These are phyloP conservation scores for Acronicta aceris DNA, from an alignment of 2,888 invertebrate species.

Conservation along the genomic window DNA sequence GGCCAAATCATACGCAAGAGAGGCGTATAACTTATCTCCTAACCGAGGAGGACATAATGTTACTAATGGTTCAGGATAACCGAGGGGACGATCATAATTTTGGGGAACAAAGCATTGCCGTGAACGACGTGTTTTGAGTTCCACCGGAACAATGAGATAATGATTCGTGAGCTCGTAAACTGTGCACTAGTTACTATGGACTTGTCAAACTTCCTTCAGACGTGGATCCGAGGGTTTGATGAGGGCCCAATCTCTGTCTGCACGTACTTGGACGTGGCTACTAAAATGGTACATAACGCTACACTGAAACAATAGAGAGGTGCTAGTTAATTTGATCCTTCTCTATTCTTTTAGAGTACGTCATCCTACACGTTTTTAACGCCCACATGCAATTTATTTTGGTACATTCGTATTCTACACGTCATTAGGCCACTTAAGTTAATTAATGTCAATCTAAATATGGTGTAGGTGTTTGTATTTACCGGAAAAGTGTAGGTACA, in stretches of 20 bases:
- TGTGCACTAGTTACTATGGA: conserved; percentile 71
- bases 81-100: conserved; percentile 83
- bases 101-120: conserved; percentile 77
- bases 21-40: conserved; percentile 69
- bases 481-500: too few species aligned
- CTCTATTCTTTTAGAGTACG: conserved; percentile 9
- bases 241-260: conserved; percentile 63
- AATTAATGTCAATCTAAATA: conserved; percentile 33
- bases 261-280: conserved; percentile 42
- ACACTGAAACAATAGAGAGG: conserved; percentile 44
- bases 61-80: conserved; percentile 81
- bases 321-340: conserved; percentile 35
- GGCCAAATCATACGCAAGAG: conserved; percentile 61
- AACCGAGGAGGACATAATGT: conserved; percentile 77
- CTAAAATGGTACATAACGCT: conserved; percentile 42
- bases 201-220: conserved; percentile 74
- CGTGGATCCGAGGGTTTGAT: conserved; percentile 69
- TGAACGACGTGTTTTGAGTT: conserved; percentile 78
- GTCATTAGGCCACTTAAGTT: conserved; percentile 19
- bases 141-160: conserved; percentile 82
- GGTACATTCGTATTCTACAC: conserved; percentile 11
- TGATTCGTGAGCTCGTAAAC: conserved; percentile 81
- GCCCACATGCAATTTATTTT: conserved; percentile 18
- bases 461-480: conserved; percentile 7
- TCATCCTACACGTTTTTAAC: not conserved